phyloP scores from a whole-genome alignment of 2,113 vertebrate genomes.

The Hydrolagus affinis region DNA sequence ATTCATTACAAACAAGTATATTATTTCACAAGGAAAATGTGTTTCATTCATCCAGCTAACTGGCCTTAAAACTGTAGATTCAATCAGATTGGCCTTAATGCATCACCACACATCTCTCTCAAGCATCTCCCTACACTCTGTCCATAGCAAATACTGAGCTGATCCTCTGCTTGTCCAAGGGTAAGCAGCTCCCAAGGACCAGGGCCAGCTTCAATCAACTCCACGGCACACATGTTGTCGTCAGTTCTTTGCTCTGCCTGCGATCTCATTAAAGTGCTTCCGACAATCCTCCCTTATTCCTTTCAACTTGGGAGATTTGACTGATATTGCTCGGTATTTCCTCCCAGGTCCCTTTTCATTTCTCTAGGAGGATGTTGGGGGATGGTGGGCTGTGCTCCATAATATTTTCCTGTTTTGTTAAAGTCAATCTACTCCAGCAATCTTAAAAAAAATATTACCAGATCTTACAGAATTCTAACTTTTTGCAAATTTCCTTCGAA shows the following conservation, averaged over 20 bases:
- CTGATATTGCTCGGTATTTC: background rate
- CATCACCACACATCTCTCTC: no score
- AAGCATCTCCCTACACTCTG: background rate
- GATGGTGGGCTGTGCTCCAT: background rate
- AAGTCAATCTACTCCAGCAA: background rate
- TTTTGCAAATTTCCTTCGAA: background rate
- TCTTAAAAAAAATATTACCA: background rate
- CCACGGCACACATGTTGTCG: background rate
- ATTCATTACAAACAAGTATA: no score
- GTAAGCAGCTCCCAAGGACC: background rate
- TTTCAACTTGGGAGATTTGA: background rate
- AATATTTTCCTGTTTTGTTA: background rate
- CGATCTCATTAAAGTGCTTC: background rate
- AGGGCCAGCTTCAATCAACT: background rate
- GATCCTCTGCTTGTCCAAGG: background rate
- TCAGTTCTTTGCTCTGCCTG: background rate
- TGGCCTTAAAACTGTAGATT: no score
- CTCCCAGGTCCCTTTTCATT: background rate
- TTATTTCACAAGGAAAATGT: no score
- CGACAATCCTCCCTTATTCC: background rate
- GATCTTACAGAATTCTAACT: background rate
- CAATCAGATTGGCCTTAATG: no score
- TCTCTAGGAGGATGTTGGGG: background rate
- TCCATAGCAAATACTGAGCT: background rate
- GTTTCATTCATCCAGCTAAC: no score